Evolutionary conservation across 2,113 vertebrate species (phyloP), one percentile per base, ranked within the genome.

Genomic region (Hippocampus zosterae): DNA sequence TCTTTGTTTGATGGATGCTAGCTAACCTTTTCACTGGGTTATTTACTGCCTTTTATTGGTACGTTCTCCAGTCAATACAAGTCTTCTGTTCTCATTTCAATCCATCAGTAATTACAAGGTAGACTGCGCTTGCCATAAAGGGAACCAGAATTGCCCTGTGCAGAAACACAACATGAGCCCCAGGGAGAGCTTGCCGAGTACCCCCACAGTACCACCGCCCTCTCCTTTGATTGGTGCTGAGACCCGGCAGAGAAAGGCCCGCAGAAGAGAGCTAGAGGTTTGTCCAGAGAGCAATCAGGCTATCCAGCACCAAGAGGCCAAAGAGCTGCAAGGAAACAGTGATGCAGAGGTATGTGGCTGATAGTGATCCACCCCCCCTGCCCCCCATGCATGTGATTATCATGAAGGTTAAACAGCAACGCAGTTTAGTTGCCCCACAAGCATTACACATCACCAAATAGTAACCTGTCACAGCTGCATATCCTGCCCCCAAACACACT

Each of bases 81-180:
- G 13, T 65, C 1, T 11, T 70, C 53, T 60, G 57, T 60, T 82
- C 37, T 67, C 46, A 2, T 4, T 11, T 40, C 46, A 46, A 69
- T 50, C 52, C 57, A 5, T 70, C 91, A 99, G 97, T 91, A 96
- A 96, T 91, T 99, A 99, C 89, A 98, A 98, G 90, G 97, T 99
- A 91, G 97, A 99, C 91, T 99, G 97, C 91, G 97, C 96, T 23
- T 99, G 97, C 91, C 95, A 97, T 84, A 98, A 97, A 88, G 95
- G 96, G 81, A 98, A 97, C 91, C 95, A 95, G 87, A 98, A 96
- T 92, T 99, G 97, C 88, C 96, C 96, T 12, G 97, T 99, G 84
- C 96, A 97, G 90, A 98, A 95, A 90, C 95, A 97, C 90, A 98
- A 95, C 91, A 92, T 93, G 76, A 94, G 88, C 89, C 92, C 95